phyloP scores from a whole-genome alignment of 2,113 vertebrate genomes.

The Calidris pygmaea region DNA sequence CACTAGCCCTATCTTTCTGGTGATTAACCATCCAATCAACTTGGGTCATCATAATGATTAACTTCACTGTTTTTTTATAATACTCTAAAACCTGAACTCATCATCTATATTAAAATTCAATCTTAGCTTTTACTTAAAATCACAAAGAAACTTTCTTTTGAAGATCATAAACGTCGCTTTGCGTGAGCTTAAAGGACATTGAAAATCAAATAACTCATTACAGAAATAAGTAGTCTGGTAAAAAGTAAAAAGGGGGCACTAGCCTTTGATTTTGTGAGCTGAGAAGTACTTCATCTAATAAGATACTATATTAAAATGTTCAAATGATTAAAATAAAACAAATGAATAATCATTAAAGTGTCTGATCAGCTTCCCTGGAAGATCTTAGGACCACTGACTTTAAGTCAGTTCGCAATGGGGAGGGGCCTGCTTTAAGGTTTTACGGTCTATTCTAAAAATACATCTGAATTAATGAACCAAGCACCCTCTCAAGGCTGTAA shows the following conservation, averaged over 20 bases:
- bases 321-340: not conserved
- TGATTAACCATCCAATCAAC: not conserved
- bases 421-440: not conserved
- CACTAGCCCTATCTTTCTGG: not conserved
- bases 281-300: not conserved
- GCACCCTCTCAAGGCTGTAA: not conserved
- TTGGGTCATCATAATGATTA: not conserved
- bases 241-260: not conserved
- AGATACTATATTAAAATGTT: not conserved
- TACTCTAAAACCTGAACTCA: not conserved
- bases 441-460: not conserved
- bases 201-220: constrained; percentile 20
- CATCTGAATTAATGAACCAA: not conserved
- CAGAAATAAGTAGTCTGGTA: not conserved
- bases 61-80: not conserved
- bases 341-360: not conserved
- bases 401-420: not conserved
- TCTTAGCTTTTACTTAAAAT: not conserved
- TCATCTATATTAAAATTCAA: not conserved
- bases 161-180: not conserved
- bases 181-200: not conserved
- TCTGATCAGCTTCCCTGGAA: not conserved
- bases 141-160: not conserved
- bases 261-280: not conserved
- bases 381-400: not conserved